These are phyloP conservation scores for Ptychobarbus kaznakovi DNA, from an alignment of 2,797 vertebrate genomes.

Conservation along the genomic window DNA sequence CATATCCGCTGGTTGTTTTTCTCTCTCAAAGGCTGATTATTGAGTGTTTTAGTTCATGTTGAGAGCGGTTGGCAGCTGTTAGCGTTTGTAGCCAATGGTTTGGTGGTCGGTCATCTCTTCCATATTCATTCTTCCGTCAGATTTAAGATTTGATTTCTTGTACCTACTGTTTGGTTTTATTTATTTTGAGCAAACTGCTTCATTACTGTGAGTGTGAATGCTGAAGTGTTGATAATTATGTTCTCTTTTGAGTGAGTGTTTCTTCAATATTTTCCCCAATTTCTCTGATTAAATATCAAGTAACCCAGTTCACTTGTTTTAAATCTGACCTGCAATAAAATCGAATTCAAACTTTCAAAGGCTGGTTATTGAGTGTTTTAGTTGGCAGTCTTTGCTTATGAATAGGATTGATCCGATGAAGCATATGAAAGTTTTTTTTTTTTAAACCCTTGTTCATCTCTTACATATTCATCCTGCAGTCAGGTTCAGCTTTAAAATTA, in stretches of 20 bases:
- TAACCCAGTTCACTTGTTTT: neutral
- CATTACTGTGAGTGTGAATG: neutral
- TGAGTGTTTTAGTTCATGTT: conserved; percentile 11
- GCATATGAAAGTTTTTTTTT: neutral
- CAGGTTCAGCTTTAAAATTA: neutral
- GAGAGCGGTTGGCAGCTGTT: neutral
- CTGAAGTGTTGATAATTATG: neutral
- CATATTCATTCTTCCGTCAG: neutral
- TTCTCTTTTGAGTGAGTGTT: neutral
- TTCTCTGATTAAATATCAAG: neutral
- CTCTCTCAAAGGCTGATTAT: neutral
- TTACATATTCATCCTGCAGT: neutral
- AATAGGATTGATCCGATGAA: neutral
- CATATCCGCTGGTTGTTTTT: conserved; percentile 12
- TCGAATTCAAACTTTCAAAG: neutral
- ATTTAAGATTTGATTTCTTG: neutral
- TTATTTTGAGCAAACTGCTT: conserved; percentile 3
- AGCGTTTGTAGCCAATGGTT: neutral
- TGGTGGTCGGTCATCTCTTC: neutral
- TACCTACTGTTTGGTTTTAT: neutral
- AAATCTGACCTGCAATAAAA: neutral
- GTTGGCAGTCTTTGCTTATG: neutral
- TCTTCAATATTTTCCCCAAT: no score
- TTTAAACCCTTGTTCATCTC: neutral
- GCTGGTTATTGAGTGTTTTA: neutral